phyloP scores from a whole-genome alignment of 2,113 vertebrate genomes.

The Diadophis punctatus region DNA sequence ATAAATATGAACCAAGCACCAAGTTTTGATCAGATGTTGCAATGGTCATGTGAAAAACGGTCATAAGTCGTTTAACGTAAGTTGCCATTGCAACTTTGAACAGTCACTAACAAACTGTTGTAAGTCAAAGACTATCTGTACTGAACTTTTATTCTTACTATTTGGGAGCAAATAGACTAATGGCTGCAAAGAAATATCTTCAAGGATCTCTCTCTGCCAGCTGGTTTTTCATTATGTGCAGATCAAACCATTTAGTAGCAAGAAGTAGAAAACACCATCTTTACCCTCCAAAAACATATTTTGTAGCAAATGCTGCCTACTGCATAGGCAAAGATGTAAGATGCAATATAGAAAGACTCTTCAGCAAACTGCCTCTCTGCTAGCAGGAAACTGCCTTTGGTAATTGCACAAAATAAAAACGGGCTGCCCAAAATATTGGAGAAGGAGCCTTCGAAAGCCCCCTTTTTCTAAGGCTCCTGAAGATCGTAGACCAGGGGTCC shows the following conservation, averaged over 20 bases:
- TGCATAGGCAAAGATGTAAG: background rate
- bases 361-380: constrained; percentile 5
- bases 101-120: too few relatives aligned
- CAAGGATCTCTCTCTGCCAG: background rate
- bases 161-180: background rate
- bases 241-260: background rate
- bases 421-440: background rate
- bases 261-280: background rate
- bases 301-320: background rate
- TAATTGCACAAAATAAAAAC: background rate
- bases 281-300: background rate
- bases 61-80: too few relatives aligned
- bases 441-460: too few relatives aligned
- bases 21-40: too few relatives aligned
- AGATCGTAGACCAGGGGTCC: background rate
- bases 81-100: too few relatives aligned
- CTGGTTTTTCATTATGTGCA: background rate
- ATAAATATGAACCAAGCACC: background rate
- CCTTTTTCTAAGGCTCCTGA: background rate
- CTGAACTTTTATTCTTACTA: background rate
- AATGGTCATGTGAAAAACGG: too few relatives aligned
- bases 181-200: background rate
- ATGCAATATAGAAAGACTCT: constrained; percentile 16
- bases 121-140: too few relatives aligned
- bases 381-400: background rate